A percentile compares a stretch with the other conserved stretches of the same genome.
These are phyloP conservation scores for Sylvilagus bachmani DNA, from an alignment of 2,113 vertebrate genomes.

Conservation along the genomic window DNA sequence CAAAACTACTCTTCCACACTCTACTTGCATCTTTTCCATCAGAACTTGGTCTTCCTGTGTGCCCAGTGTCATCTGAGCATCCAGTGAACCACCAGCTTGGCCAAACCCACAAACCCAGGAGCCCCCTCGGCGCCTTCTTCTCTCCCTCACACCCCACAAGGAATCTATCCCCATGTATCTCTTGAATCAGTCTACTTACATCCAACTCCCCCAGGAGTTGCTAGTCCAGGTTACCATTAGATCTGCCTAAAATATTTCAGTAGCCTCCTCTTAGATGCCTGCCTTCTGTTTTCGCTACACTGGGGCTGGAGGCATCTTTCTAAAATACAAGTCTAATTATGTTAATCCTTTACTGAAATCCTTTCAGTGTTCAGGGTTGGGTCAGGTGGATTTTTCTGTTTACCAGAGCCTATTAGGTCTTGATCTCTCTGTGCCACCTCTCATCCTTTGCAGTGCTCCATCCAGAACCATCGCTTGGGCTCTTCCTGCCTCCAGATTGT, in stretches of 20 bases:
- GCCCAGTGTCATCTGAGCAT: background rate
- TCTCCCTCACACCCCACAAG: background rate
- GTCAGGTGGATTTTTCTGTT: background rate
- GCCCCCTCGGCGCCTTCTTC: background rate
- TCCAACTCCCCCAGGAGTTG: background rate
- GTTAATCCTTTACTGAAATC: background rate
- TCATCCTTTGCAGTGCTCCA: background rate
- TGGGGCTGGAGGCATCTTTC: background rate
- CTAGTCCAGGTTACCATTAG: background rate
- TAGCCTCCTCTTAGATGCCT: background rate
- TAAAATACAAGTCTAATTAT: background rate
- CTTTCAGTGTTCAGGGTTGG: background rate
- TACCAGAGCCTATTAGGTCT: accelerated
- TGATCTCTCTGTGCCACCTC: background rate
- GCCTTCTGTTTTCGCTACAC: background rate
- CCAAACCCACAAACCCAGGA: background rate
- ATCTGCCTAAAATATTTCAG: background rate
- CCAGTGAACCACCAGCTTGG: too few relatives aligned
- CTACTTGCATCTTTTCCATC: background rate
- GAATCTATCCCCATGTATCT: background rate
- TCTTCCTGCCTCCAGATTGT: background rate
- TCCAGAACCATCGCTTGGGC: background rate
- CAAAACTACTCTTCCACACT: background rate
- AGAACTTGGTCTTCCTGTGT: background rate
- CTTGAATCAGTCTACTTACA: background rate